Conservation (phyloP, 2,113 vertebrate genomes). For the Gopherus flavomarginatus region DNA sequence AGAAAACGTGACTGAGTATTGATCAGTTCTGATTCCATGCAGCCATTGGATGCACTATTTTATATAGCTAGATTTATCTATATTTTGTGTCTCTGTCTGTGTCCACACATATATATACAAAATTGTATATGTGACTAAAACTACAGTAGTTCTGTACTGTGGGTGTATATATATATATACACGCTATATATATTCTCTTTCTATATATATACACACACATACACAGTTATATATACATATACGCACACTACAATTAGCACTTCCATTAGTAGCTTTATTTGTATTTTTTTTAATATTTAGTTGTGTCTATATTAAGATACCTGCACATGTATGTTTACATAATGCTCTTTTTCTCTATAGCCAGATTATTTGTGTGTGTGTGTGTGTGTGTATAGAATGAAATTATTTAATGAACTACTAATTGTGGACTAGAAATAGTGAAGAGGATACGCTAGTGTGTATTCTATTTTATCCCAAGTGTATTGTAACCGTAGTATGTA, state of each 20-base stretch:
- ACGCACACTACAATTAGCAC: background rate
- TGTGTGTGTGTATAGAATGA: background rate
- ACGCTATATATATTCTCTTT: accelerated
- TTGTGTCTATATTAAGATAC: background rate
- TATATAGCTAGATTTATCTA: background rate
- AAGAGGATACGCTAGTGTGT: background rate
- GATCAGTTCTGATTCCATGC: background rate
- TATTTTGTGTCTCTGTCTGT: background rate
- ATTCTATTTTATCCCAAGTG: background rate
- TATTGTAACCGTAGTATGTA: background rate
- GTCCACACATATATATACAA: background rate
- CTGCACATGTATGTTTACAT: background rate
- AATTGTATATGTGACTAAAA: background rate
- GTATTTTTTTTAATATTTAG: background rate
- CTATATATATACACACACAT: background rate
- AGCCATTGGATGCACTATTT: background rate
- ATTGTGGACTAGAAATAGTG: background rate
- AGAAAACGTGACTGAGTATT: background rate
- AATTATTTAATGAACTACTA: background rate
- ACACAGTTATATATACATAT: background rate
- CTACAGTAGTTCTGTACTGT: background rate
- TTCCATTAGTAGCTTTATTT: accelerated
- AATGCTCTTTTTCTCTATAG: background rate
- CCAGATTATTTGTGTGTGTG: background rate
- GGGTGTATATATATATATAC: background rate